These are phyloP conservation scores for Turdus rufiventris DNA, from an alignment of 2,113 vertebrate genomes.

Conservation along the genomic window DNA sequence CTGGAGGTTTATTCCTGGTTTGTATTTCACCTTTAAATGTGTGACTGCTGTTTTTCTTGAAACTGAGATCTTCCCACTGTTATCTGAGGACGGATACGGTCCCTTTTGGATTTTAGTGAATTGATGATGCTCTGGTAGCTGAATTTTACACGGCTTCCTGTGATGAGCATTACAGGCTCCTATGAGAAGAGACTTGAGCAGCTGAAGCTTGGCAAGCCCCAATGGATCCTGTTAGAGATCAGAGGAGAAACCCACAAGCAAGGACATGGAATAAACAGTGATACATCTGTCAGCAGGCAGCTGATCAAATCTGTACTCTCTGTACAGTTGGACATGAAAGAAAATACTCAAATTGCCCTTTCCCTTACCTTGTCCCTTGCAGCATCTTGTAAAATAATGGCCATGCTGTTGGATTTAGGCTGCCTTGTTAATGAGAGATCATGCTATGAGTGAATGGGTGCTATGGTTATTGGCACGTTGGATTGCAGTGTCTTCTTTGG, in stretches of 20 bases:
- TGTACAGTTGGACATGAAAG: conserved; percentile 50
- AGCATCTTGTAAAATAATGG: background rate
- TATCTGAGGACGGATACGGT: background rate
- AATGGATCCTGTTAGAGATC: conserved; percentile 33
- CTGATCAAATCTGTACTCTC: background rate
- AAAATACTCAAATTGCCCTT: background rate
- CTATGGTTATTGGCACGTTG: background rate
- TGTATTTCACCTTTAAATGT: conserved; percentile 1
- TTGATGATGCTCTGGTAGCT: background rate
- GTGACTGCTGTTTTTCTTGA: conserved; percentile 5
- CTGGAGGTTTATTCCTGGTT: background rate
- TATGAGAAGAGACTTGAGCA: conserved; percentile 8
- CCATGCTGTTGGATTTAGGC: conserved; percentile 57
- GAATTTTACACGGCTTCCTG: conserved; percentile 22
- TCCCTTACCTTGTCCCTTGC: background rate
- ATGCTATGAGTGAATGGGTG: conserved; percentile 35
- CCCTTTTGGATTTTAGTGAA: conserved; percentile 1
- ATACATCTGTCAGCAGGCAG: conserved; percentile 51
- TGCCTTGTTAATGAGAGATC: conserved; percentile 40
- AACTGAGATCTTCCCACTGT: background rate
- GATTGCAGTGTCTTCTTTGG: background rate
- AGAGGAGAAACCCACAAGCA: conserved; percentile 32
- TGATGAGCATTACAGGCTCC: background rate
- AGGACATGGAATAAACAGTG: conserved; percentile 23
- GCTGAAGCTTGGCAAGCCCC: conserved; percentile 15